A percentile compares a stretch with the other conserved stretches of the same genome.
Conservation (phyloP, 2,888 invertebrate genomes). For the Megalurothrips usitatus region DNA sequence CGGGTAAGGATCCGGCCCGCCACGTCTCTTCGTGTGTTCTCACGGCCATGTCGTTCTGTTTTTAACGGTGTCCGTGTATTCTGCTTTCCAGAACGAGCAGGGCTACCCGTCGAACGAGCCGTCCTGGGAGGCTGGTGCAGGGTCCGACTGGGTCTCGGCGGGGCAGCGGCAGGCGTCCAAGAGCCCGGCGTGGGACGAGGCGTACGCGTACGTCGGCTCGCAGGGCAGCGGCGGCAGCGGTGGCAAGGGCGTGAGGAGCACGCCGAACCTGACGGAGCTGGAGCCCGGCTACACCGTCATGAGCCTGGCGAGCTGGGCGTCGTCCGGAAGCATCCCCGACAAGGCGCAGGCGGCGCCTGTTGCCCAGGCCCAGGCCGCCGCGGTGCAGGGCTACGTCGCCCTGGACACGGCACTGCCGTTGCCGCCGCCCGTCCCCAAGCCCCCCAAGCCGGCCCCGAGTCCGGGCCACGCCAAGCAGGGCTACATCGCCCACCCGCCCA, state of each 20-base stretch:
- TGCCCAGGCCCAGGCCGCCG: not conserved
- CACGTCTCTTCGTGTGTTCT: no score
- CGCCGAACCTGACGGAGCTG: conserved; percentile 4
- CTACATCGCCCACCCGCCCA: conserved; percentile 31
- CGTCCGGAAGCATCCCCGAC: not conserved
- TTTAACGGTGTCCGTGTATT: not conserved
- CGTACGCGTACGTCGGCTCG: not conserved
- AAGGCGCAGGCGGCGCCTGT: not conserved
- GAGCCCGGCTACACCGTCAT: not conserved
- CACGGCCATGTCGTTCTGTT: no score
- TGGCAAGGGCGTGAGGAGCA: not conserved
- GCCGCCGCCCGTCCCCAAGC: conserved; percentile 25
- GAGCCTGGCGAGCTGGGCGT: not conserved
- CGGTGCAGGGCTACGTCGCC: conserved; percentile 4
- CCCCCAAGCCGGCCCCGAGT: conserved; percentile 30
- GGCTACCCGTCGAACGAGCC: not conserved
- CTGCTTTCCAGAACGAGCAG: not conserved
- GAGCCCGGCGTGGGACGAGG: not conserved
- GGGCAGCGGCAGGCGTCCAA: not conserved
- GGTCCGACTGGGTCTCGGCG: not conserved
- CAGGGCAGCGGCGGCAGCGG: not conserved
- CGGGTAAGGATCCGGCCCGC: conserved; percentile 33
- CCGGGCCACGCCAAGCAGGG: conserved; percentile 27
- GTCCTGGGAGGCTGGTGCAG: not conserved
- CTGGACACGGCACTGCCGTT: not conserved